Base-by-base conservation (phyloP, 1,140 invertebrate genomes). In the Adoxophyes honmai region DNA sequence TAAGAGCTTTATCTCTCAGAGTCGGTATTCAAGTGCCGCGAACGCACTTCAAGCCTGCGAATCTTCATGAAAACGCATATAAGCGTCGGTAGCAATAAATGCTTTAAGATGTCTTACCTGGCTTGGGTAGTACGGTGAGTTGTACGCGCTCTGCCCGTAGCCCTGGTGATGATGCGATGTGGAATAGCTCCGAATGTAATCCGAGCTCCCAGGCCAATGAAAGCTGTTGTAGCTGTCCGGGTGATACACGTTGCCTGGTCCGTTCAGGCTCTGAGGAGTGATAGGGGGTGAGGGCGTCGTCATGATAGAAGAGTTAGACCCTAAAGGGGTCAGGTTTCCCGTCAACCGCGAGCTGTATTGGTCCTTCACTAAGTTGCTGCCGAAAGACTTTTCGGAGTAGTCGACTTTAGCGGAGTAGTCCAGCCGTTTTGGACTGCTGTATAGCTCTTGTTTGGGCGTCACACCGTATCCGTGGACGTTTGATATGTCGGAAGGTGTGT, bases 231-330 rank as follows among this genome's bases (percentile, higher is more conserved):
- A 91, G 34, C 76, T 87, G n/a, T 91, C 90, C 53, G 90, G 88
- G 53, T 91, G 90, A 35, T 90, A 90, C 15, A 86, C 80, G 15
- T 88, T 81, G 8, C 89, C 85, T 10, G 89, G 80, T 9, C 89
- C 85, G 44, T 86, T 87, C 60, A 88, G 61, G 54, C 89, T 91
- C 35, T 91, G 90, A 11, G 91, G 91, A 16, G 91, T 92, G 9
- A 92, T 92, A 10, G 92, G 92, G 15, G 92, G 92, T 11, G 92
- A 93, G 0, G 92, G 92, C 0, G 92, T 93, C 1, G 92, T 92
- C 83, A 91, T 90, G 0, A 93, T 92, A 52, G 91, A 92, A 4
- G 91, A 92, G 62, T 92, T 93, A 28, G 92, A 93, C 9, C 92
- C 92, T 60, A 92, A 72, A 0, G 92, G 91, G 34, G 92, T 93